Evolutionary conservation across 2,113 vertebrate species (phyloP).

Genomic region (Myiozetetes cayanensis): DNA sequence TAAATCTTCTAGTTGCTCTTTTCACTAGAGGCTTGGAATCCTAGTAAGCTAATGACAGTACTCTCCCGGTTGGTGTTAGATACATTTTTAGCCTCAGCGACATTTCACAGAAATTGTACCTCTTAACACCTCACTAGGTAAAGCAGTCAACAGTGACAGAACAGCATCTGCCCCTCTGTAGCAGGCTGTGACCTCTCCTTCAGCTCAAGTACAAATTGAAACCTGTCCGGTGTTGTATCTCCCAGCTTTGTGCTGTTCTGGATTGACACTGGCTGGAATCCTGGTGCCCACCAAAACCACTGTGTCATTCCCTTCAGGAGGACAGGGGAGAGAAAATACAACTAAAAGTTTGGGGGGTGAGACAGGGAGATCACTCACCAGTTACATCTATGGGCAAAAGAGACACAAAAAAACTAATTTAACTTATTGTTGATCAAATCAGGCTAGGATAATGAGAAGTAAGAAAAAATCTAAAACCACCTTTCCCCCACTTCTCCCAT

Average conservation of each 20-base stretch:
- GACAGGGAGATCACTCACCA: not conserved
- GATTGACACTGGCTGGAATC: not conserved
- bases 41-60: not conserved
- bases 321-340: not conserved
- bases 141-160: not conserved
- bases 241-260: not conserved
- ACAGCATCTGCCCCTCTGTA: not conserved
- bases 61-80: not conserved
- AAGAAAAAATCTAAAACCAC: not conserved
- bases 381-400: not conserved
- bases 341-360: not conserved
- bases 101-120: not conserved
- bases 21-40: not conserved
- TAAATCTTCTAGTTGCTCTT: not conserved
- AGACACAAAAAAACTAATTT: not conserved
- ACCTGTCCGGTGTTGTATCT: not conserved
- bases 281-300: fast-evolving
- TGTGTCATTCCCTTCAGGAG: not conserved
- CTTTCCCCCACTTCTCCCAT: not conserved
- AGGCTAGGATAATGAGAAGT: not conserved
- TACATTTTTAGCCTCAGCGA: not conserved
- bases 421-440: not conserved
- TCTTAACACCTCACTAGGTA: not conserved
- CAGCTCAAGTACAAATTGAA: not conserved
- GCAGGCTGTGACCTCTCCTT: not conserved